phyloP scores from a whole-genome alignment of 2,113 vertebrate species.

The Lota lota region DNA sequence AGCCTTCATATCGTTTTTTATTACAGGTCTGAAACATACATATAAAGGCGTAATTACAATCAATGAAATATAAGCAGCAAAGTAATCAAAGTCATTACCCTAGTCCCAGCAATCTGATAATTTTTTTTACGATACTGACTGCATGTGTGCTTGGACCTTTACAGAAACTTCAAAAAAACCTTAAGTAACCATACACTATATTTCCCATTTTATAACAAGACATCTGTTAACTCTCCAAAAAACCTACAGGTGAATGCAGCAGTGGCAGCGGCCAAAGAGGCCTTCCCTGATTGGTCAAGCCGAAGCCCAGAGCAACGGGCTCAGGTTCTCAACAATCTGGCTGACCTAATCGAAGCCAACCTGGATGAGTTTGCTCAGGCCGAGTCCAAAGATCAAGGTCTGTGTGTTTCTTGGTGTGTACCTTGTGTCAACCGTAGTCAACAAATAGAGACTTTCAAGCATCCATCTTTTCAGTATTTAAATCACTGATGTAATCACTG shows the following conservation, averaged over 20 bases:
- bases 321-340: conserved; percentile 81
- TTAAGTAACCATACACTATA: background rate
- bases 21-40: no score
- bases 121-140: no score
- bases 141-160: background rate
- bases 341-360: conserved; percentile 83
- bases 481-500: no score
- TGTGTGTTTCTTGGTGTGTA: background rate
- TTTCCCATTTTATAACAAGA: background rate
- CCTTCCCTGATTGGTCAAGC: conserved; percentile 86
- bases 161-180: background rate
- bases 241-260: conserved; percentile 82
- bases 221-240: background rate
- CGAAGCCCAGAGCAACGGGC: conserved; percentile 80
- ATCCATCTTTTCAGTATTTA: no score
- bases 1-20: no score
- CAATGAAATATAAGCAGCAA: no score
- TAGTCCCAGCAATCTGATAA: no score
- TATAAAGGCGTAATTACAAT: no score
- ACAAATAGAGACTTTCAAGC: no score
- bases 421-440: background rate
- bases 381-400: conserved; percentile 95
- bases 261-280: conserved; percentile 84
- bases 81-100: no score
- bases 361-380: conserved; percentile 88